Evolutionary conservation across 1,140 invertebrate genomes (phyloP).

Genomic region (Palaemon carinicauda): DNA sequence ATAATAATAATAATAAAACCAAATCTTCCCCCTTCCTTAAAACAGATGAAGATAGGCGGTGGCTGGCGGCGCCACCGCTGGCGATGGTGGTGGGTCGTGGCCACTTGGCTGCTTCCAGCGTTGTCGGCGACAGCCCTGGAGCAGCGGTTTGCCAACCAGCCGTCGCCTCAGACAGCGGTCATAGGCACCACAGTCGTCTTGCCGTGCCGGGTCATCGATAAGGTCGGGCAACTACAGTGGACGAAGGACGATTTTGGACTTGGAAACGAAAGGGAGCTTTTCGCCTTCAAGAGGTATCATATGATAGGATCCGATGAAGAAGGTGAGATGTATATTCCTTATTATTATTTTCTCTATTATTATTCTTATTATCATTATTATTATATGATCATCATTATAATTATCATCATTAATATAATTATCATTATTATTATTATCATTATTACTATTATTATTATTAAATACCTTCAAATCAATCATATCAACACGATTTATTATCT

Average conservation of each 20-base stretch:
- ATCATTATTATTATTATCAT: too few relatives aligned
- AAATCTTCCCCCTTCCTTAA: too few relatives aligned
- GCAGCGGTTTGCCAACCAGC: neutral
- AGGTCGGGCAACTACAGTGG: constrained; percentile 88
- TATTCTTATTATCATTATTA: too few relatives aligned
- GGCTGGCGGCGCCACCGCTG: too few relatives aligned
- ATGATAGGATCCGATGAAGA: constrained; percentile 72
- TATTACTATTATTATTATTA: too few relatives aligned
- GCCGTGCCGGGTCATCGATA: constrained; percentile 66
- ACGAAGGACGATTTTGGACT: constrained; percentile 93
- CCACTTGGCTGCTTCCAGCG: too few relatives aligned
- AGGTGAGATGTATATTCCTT: neutral
- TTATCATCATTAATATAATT: neutral
- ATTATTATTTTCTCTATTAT: too few relatives aligned
- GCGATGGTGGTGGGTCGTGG: too few relatives aligned
- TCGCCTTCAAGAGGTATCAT: constrained; percentile 87
- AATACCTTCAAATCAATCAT: too few relatives aligned
- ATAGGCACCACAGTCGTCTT: neutral
- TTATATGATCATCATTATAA: neutral
- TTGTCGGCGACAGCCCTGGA: neutral
- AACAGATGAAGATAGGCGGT: too few relatives aligned
- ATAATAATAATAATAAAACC: too few relatives aligned
- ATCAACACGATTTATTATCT: too few relatives aligned
- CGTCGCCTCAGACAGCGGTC: constrained; percentile 68
- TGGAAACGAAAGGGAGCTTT: constrained; percentile 85